Base-by-base conservation (phyloP, 2,113 vertebrate species). In the Callithrix jacchus region DNA sequence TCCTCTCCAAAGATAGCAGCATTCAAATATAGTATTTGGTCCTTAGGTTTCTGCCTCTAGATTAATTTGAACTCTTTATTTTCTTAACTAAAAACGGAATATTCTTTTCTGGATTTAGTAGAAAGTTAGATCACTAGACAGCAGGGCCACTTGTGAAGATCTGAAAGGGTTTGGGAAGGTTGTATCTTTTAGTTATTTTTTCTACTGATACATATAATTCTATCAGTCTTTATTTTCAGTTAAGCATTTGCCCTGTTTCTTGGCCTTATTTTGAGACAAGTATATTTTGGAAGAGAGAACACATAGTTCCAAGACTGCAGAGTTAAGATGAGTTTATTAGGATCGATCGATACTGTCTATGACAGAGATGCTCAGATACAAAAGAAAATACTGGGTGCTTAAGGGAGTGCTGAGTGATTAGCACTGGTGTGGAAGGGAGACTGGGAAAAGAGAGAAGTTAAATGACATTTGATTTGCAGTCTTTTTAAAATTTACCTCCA, bases 321-420 rank as follows among this genome's bases (percentile, higher is more conserved):
- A 81, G 70, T 92, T 93, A 45, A 37, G 76, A 40, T 96, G 87
- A 96, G 61, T 91, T 95, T 83, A 93, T 97, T 93, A 95, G 81
- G 64, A 87, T 84, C 79, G 79, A 35, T 94, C 0, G 7, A 92
- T 96, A 91, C 47, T 88, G n/a, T 66, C 61, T 95, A 30, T 94
- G 89, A 80, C 25, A 89, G 61, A 97, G 83, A 76, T 93, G 42
- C n/a, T 92, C 27, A 16, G n/a, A 91, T 64, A 92, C 47, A 49
- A 64, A 90, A 84, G 83, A 96, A 83, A 91, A 91, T 74, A 73
- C 66, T 66, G 14, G 35, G 73, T 93, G 54, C 79, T 83, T 84
- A 87, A 89, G 54, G 73, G 58, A 97, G 86, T 89, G 47, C 77
- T 58, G 61, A 87, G 16, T 95, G 66, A 82, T 89, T 93, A 92